Percentiles rank a stretch among this genome's conserved stretches.
phyloP scores from a whole-genome alignment of 2,888 invertebrate genomes.

The Ophioninae sp. region DNA sequence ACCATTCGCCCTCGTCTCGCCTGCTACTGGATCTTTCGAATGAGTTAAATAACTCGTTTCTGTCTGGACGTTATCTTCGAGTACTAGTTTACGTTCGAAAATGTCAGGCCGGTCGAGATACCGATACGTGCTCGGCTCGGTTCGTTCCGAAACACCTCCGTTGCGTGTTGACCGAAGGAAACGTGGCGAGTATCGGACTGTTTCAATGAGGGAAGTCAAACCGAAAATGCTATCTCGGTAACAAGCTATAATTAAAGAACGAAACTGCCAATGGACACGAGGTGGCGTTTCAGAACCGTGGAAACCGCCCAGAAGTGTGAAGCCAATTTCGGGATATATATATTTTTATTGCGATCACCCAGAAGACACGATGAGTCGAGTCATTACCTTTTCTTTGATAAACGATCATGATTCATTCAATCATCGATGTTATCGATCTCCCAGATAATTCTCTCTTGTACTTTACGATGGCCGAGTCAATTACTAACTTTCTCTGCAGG shows the following conservation, averaged over 20 bases:
- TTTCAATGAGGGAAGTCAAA: slow-evolving; percentile 16
- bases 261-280: slow-evolving; percentile 6
- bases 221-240: slow-evolving; percentile 8
- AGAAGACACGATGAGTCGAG: neutral
- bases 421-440: slow-evolving; percentile 33
- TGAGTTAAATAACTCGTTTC: slow-evolving; percentile 60
- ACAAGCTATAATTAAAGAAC: slow-evolving; percentile 27
- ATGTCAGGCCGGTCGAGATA: slow-evolving; percentile 15
- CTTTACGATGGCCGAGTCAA: slow-evolving; percentile 5
- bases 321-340: slow-evolving; percentile 4
- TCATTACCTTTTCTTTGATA: slow-evolving; percentile 27
- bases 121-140: neutral
- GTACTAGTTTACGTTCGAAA: slow-evolving; percentile 45
- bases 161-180: neutral
- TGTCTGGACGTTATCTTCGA: slow-evolving; percentile 68
- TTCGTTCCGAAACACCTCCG: slow-evolving; percentile 29
- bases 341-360: neutral
- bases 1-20: neutral
- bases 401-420: slow-evolving; percentile 36
- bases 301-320: slow-evolving; percentile 29
- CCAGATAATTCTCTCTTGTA: slow-evolving; percentile 21
- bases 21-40: slow-evolving; percentile 54
- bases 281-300: neutral
- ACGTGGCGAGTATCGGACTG: neutral
- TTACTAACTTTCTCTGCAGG: neutral